Percentiles rank a stretch among this genome's conserved stretches.
These are phyloP conservation scores for Trichonephila clavipes DNA, from an alignment of 1,140 invertebrate genomes.

Conservation along the genomic window DNA sequence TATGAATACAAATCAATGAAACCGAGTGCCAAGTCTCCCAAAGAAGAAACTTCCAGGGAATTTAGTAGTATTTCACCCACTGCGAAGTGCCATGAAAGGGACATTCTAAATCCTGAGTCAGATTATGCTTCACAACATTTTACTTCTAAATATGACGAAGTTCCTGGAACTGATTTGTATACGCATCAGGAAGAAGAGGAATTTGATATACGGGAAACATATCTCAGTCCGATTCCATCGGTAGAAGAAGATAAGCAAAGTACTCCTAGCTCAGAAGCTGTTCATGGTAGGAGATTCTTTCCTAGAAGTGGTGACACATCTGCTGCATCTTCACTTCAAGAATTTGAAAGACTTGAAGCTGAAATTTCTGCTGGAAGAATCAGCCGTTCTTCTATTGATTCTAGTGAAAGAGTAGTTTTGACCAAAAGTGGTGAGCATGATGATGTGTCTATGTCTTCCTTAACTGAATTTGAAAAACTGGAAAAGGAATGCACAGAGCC, in stretches of 20 bases:
- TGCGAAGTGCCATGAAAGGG: conserved; percentile 26
- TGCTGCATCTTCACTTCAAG: conserved; percentile 81
- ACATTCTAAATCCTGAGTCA: conserved; percentile 70
- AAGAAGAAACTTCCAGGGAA: background rate
- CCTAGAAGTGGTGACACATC: conserved; percentile 74
- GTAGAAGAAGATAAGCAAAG: conserved; percentile 86
- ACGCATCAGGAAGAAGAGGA: conserved; percentile 86
- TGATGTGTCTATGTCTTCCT: conserved; percentile 91
- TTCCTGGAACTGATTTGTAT: conserved; percentile 71
- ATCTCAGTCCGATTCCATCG: conserved; percentile 65
- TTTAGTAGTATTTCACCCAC: background rate
- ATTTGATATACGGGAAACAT: conserved; percentile 67
- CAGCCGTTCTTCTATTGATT: conserved; percentile 76
- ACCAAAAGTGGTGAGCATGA: conserved; percentile 89
- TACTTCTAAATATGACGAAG: conserved; percentile 71
- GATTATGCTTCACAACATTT: conserved; percentile 46
- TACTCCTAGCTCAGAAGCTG: conserved; percentile 68
- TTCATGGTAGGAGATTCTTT: conserved; percentile 65
- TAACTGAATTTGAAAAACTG: conserved; percentile 96
- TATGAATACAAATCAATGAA: conserved; percentile 66
- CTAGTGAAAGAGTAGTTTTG: conserved; percentile 76
- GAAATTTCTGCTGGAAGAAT: conserved; percentile 79
- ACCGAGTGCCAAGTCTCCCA: background rate
- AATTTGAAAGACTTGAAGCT: conserved; percentile 82
- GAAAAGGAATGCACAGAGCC: conserved; percentile 92